These are phyloP conservation scores for Subacronicta megacephala DNA, from an alignment of 2,888 invertebrate species.

Conservation along the genomic window DNA sequence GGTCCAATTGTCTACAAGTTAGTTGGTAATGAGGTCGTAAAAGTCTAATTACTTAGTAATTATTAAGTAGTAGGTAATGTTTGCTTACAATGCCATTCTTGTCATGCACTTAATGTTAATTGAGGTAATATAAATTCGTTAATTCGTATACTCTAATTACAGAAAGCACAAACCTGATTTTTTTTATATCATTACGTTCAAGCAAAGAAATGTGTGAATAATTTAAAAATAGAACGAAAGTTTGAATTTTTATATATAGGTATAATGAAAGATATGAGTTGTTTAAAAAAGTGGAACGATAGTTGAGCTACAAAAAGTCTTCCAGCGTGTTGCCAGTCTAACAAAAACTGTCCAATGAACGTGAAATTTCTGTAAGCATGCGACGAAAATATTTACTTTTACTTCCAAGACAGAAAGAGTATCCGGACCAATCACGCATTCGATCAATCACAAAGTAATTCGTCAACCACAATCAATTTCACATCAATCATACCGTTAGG, in stretches of 20 bases:
- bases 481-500: conserved; percentile 22
- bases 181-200: too few species aligned
- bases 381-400: conserved; percentile 4
- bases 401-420: conserved; percentile 2
- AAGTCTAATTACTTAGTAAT: background rate
- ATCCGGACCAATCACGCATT: background rate
- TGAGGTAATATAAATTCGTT: too few species aligned
- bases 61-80: background rate
- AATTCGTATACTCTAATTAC: too few species aligned
- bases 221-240: too few species aligned
- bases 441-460: conserved; percentile 3
- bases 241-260: too few species aligned
- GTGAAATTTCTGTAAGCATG: background rate
- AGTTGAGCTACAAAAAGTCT: conserved; percentile 2
- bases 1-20: conserved; percentile 3
- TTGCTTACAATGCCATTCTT: too few species aligned
- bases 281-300: conserved; percentile 7
- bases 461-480: conserved; percentile 29
- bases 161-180: too few species aligned
- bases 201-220: too few species aligned
- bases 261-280: too few species aligned
- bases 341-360: too few species aligned
- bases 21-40: conserved; percentile 3
- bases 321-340: background rate
- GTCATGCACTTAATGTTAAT: too few species aligned